Percentiles rank a stretch among this genome's conserved stretches.
phyloP scores from a whole-genome alignment of 2,888 invertebrate species.

The Dryocosmus kuriphilus region DNA sequence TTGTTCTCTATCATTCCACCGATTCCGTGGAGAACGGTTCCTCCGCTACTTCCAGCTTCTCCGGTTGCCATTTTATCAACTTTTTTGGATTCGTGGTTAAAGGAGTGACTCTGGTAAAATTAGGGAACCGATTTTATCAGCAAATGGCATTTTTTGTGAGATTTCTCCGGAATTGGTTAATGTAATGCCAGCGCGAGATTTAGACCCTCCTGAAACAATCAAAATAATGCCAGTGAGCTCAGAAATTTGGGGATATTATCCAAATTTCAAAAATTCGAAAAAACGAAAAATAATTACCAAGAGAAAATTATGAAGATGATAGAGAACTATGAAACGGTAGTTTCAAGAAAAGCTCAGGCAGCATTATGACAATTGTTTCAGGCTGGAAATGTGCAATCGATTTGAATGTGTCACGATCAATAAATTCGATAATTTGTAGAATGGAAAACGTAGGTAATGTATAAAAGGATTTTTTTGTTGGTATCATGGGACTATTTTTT shows the following conservation, averaged over 20 bases:
- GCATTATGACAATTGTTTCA: constrained; percentile 77
- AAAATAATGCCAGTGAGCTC: constrained; percentile 77
- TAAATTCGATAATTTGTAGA: not conserved
- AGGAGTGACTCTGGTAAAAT: not conserved
- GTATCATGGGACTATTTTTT: not conserved
- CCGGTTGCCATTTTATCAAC: constrained; percentile 29
- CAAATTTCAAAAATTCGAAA: not conserved
- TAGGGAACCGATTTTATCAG: not conserved
- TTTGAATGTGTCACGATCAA: constrained; percentile 38
- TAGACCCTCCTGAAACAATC: constrained; percentile 81
- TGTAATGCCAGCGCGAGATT: constrained; percentile 62
- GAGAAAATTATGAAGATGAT: constrained; percentile 44
- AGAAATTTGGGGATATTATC: constrained; percentile 45
- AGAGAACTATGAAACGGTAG: constrained; percentile 55
- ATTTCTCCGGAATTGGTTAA: constrained; percentile 19
- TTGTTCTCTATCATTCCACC: constrained; percentile 84
- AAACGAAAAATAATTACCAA: constrained; percentile 4
- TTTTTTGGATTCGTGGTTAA: not conserved
- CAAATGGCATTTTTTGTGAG: constrained; percentile 18
- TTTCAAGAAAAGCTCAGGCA: constrained; percentile 74
- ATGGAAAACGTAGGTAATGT: not conserved
- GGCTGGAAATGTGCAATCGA: constrained; percentile 69
- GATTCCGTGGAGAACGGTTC: constrained; percentile 81
- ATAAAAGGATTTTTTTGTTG: not conserved
- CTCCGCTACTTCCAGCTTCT: constrained; percentile 60